Conservation (phyloP, 2,888 invertebrate genomes). For the Mythimna loreyi region DNA sequence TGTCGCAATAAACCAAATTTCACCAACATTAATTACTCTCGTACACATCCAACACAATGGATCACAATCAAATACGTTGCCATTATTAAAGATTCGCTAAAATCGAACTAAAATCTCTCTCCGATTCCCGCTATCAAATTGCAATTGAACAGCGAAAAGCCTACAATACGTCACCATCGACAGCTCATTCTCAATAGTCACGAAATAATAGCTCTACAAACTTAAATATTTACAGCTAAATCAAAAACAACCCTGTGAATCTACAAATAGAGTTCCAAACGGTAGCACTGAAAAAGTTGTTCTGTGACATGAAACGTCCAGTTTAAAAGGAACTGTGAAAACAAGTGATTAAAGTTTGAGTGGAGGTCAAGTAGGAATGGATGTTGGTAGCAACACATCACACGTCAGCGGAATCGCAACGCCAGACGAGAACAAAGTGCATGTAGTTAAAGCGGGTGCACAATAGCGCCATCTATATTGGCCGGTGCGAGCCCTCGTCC, state of each 20-base stretch:
- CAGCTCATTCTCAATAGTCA: conserved; percentile 86
- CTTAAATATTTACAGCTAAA: conserved; percentile 14
- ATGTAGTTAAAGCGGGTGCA: conserved; percentile 82
- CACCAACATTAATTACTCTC: conserved; percentile 27
- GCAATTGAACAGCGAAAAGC: conserved; percentile 82
- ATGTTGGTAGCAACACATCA: conserved; percentile 79
- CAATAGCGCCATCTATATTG: conserved; percentile 85
- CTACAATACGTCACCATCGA: conserved; percentile 88
- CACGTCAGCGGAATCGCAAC: conserved; percentile 85
- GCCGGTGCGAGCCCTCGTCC: conserved; percentile 64
- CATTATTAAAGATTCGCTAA: conserved; percentile 45
- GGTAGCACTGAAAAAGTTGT: conserved; percentile 65
- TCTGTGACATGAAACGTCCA: conserved; percentile 70
- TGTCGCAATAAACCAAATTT: not conserved
- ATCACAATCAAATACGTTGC: conserved; percentile 34
- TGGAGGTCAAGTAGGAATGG: conserved; percentile 71
- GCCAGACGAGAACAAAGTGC: conserved; percentile 84
- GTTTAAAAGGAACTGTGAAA: conserved; percentile 68
- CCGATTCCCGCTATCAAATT: conserved; percentile 72
- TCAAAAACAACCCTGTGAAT: conserved; percentile 65
- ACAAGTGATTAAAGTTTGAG: conserved; percentile 20
- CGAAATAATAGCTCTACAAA: conserved; percentile 78
- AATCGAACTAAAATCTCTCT: conserved; percentile 61
- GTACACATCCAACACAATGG: conserved; percentile 17
- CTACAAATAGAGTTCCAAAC: conserved; percentile 42